Base-by-base conservation (phyloP, 2,113 vertebrate genomes). In the Callochromis pleurospilus region DNA sequence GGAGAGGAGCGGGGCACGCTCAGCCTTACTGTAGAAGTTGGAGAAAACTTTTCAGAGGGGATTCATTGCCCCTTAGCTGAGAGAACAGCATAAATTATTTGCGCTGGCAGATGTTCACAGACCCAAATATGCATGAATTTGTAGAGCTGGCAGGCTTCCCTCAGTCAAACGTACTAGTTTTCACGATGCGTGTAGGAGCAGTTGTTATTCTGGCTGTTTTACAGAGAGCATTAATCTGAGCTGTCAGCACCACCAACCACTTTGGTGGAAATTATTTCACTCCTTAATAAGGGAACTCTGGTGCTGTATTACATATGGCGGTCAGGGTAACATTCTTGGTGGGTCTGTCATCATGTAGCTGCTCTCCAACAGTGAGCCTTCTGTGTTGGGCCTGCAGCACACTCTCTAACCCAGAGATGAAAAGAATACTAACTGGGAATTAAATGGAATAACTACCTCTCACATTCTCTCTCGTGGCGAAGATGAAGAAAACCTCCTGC, bases 61-160 rank as follows among this genome's bases (percentile, higher is more conserved):
- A 95, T 94, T 95, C 94, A 94, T 89, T 91, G 95, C 90, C 94
- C 95, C 95, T 89, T 93, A 93, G 93, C 95, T 81, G 93, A 95
- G 95, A 95, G 95, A 95, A 93, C 94, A 93, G 94, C 92, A 95
- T 96, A 90, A 97, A 97, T 96, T 97, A 96, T 97, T 96, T 94
- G 96, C 92, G 89, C 94, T 95, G 95, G 97, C 97, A 97, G 96
- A 96, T 97, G 96, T 97, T 96, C 96, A 96, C 94, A 96, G 90
- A 95, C 95, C 97, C 96, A 97, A 97, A 97, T 97, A 97, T 97
- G 96, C 97, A 97, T 96, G 97, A 97, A 96, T 97, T 95, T 96
- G 97, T 94, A 87, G 95, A 94, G 92, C 94, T 96, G 94, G 93
- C 92, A 97, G 96, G 45, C 84, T 85, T 94, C 92, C 94, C 94